Percentiles rank a stretch among this genome's conserved stretches.
phyloP scores from a whole-genome alignment of 2,888 invertebrate species.

The Hofmannophila pseudospretella region DNA sequence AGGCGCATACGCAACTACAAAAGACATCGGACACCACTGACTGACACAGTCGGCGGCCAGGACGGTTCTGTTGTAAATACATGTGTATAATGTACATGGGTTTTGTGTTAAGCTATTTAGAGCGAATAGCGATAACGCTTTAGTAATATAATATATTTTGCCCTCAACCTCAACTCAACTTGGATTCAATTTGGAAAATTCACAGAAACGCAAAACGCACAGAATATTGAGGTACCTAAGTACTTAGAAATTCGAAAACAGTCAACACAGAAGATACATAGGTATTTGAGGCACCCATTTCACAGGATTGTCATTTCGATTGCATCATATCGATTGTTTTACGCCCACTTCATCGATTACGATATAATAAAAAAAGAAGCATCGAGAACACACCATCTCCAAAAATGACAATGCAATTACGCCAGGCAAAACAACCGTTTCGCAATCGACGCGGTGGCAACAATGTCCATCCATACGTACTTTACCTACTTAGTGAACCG shows the following conservation, averaged over 20 bases:
- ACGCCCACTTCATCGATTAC: too few relatives aligned
- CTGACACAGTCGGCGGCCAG: slow-evolving; percentile 16
- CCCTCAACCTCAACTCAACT: too few relatives aligned
- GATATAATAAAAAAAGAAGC: too few relatives aligned
- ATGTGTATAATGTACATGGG: background rate
- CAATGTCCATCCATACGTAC: slow-evolving; percentile 14
- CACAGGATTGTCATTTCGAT: too few relatives aligned
- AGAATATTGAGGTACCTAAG: too few relatives aligned
- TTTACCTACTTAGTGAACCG: slow-evolving; percentile 23
- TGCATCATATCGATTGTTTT: too few relatives aligned
- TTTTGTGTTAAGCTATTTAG: slow-evolving; percentile 18
- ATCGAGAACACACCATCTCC: background rate
- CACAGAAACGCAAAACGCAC: too few relatives aligned
- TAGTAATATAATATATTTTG: background rate
- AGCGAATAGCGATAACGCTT: slow-evolving; percentile 18
- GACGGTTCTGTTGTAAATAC: slow-evolving; percentile 13
- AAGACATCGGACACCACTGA: slow-evolving; percentile 32
- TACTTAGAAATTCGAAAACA: too few relatives aligned
- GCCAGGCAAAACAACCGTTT: slow-evolving; percentile 7
- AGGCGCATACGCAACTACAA: slow-evolving; percentile 23
- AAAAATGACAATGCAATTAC: slow-evolving; percentile 7
- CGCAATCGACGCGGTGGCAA: slow-evolving; percentile 8
- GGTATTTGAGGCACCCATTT: too few relatives aligned
- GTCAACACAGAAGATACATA: too few relatives aligned
- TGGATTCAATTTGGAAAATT: too few relatives aligned